phyloP scores from a whole-genome alignment of 2,797 vertebrate species.

The Mycteria americana region DNA sequence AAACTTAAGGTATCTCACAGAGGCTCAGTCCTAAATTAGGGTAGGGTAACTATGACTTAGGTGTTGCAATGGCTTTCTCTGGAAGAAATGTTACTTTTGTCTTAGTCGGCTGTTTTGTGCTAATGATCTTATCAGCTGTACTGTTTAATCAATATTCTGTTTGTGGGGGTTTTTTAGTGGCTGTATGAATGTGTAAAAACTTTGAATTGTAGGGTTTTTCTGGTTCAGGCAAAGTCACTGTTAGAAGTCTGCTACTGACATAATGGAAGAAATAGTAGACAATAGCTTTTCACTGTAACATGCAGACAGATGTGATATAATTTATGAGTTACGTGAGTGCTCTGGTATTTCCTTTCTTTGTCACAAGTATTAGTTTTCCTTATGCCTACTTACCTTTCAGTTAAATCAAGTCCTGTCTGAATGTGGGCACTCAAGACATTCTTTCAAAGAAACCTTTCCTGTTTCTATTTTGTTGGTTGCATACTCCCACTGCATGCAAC shows the following conservation, averaged over 20 bases:
- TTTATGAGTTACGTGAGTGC: not conserved
- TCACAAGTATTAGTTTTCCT: conserved; percentile 46
- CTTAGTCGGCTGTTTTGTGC: not conserved
- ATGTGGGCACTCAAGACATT: not conserved
- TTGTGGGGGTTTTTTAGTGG: not conserved
- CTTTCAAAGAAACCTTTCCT: not conserved
- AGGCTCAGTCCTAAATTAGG: not conserved
- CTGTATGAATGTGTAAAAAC: not conserved
- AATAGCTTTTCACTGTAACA: not conserved
- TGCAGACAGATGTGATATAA: conserved; percentile 37
- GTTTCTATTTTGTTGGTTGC: not conserved
- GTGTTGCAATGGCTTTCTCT: not conserved
- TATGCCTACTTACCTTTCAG: conserved; percentile 32
- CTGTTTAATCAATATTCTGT: not conserved
- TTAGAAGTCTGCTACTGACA: not conserved
- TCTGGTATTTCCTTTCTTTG: conserved; percentile 64
- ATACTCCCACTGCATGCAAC: accelerated
- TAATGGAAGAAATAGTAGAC: conserved; percentile 9
- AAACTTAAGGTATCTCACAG: not conserved
- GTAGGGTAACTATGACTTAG: not conserved
- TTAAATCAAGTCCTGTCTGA: not conserved
- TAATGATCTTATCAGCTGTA: not conserved
- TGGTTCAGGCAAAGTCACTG: not conserved
- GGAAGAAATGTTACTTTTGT: not conserved
- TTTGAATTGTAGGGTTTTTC: not conserved